These are phyloP conservation scores for Diadromus collaris DNA, from an alignment of 2,888 invertebrate species.

Conservation along the genomic window DNA sequence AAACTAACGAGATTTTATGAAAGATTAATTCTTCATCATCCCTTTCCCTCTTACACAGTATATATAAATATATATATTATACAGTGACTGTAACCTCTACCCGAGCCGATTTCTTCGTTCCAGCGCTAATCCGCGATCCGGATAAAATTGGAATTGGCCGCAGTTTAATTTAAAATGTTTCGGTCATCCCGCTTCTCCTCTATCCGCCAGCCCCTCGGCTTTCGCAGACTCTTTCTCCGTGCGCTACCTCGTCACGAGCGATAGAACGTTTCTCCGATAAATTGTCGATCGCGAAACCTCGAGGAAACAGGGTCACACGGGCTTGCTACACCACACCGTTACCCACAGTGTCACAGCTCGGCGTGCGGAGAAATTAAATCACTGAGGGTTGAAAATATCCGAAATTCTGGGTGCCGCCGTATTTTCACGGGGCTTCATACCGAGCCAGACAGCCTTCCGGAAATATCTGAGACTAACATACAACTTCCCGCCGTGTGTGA, in stretches of 20 bases:
- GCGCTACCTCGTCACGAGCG: conserved; percentile 45
- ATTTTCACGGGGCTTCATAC: conserved; percentile 31
- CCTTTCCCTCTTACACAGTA: conserved; percentile 15
- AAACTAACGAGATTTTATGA: not conserved
- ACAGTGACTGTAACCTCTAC: conserved; percentile 29
- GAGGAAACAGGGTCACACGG: conserved; percentile 40
- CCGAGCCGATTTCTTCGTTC: conserved; percentile 36
- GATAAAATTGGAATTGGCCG: conserved; percentile 70
- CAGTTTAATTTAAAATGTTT: conserved; percentile 71
- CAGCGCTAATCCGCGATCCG: conserved; percentile 54
- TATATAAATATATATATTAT: conserved; percentile 27
- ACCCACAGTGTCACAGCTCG: conserved; percentile 3
- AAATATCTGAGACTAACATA: not conserved
- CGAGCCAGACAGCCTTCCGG: not conserved
- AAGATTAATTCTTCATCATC: conserved; percentile 28
- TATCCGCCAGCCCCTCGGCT: conserved; percentile 32
- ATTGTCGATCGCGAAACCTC: conserved; percentile 44
- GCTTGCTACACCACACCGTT: conserved; percentile 9
- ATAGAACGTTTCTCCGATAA: conserved; percentile 56
- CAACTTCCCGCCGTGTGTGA: not conserved
- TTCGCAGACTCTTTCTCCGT: conserved; percentile 26
- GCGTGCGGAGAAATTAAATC: conserved; percentile 54
- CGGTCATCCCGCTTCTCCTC: conserved; percentile 47
- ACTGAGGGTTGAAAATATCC: conserved; percentile 38
- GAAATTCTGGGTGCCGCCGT: conserved; percentile 13